Evolutionary conservation across 2,113 vertebrate genomes (phyloP), one percentile per base, ranked within the genome.

Genomic region (Microcebus tavaratra): DNA sequence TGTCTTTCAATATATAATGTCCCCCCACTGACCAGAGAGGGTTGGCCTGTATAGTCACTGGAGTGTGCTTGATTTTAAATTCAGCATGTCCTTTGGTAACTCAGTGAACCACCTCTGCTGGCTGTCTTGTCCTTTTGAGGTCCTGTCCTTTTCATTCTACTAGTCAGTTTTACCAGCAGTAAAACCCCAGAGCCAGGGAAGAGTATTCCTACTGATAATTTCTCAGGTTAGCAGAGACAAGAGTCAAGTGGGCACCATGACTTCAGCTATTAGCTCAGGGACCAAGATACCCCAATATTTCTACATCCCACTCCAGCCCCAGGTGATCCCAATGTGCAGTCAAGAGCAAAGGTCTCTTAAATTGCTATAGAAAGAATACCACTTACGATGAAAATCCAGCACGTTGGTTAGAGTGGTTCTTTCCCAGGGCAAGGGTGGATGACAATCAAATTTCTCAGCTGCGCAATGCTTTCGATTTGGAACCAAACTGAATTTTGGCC

Each of bases 401-500:
- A 25, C 8, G 18, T 5, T 21, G 2, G 48, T 73, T 10, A 55
- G 27, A 48, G 45, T n/a, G 10, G 10, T 72, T 89, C 95, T 55
- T 63, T 85, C 29, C 25, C 27, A 34, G 61, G 42, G 81, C 15
- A 68, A 55, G 23, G 13, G 23, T 55, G 15, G 70, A 7, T 29
- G 67, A 29, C 15, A 72, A 73, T 48, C 65, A 31, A 8, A 65
- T 53, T 79, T 88, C 97, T 92, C 96, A 39, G 88, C 48, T 95
- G 76, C 48, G 10, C 31, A 25, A 50, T 34, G 21, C 65, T 96
- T 90, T 96, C 1, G 0, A 88, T 68, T 72, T 80, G 70, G 73
- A 90, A 80, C 21, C 93, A 72, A 93, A 88, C 86, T 90, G 91
- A 93, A 88, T 14, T 91, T 96, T 76, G 91, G 72, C 80, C 84